A percentile compares a stretch with the other conserved stretches of the same genome.
Evolutionary conservation across 1,140 invertebrate species (phyloP).

Genomic region (Drosophila hydei): DNA sequence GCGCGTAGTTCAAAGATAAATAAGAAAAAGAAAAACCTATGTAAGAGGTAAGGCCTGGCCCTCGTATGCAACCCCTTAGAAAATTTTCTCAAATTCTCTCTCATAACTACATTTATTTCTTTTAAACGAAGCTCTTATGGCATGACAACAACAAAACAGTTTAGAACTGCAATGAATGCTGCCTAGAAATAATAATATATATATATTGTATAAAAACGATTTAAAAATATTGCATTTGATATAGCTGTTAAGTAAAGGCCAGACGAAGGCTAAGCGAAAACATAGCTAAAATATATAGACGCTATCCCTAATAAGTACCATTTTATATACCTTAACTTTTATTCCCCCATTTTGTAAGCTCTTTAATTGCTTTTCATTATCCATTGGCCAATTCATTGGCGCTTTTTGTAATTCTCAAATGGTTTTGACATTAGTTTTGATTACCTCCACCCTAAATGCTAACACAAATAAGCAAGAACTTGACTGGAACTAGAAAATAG

Average conservation of each 20-base stretch:
- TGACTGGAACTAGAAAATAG: background rate
- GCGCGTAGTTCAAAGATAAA: conserved; percentile 33
- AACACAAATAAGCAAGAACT: too few species aligned
- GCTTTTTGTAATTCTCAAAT: conserved; percentile 11
- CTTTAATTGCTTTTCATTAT: conserved; percentile 18
- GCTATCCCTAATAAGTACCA: background rate
- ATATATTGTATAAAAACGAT: background rate
- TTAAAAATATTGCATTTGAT: conserved; percentile 46
- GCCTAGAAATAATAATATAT: conserved; percentile 24
- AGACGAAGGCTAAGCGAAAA: background rate
- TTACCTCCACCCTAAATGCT: conserved; percentile 13
- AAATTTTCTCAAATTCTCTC: conserved; percentile 31
- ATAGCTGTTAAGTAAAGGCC: conserved; percentile 22
- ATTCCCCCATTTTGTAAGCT: background rate
- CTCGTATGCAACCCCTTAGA: conserved; percentile 61
- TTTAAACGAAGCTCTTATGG: conserved; percentile 34
- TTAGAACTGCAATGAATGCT: conserved; percentile 29
- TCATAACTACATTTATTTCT: conserved; percentile 13
- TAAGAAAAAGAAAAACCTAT: conserved; percentile 1
- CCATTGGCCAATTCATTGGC: background rate
- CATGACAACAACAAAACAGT: conserved; percentile 41
- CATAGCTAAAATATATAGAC: background rate
- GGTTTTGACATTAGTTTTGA: conserved; percentile 29
- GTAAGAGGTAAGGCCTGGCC: conserved; percentile 67
- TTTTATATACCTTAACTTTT: background rate